Evolutionary conservation across 2,888 invertebrate species (phyloP).

Genomic region (Ditula angustiorana): DNA sequence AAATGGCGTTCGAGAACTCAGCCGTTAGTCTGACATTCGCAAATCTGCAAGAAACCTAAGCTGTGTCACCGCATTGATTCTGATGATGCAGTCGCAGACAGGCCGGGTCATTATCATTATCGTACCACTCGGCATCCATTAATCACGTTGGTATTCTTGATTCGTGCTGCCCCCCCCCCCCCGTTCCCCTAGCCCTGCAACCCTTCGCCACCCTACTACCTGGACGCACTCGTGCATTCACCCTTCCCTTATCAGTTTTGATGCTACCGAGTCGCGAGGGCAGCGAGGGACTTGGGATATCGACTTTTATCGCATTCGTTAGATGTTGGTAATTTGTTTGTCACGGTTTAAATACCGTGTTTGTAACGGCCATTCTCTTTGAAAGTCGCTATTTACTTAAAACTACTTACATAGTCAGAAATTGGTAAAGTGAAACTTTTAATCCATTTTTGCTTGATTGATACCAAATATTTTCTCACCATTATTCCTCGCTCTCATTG

Average conservation of each 20-base stretch:
- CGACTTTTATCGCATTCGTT: not conserved
- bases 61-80: conserved; percentile 66
- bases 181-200: conserved; percentile 44
- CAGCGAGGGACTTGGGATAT: conserved; percentile 62
- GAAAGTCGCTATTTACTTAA: not conserved
- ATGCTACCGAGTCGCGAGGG: conserved; percentile 66
- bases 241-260: conserved; percentile 82
- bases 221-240: conserved; percentile 83
- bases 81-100: conserved; percentile 75
- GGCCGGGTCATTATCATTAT: conserved; percentile 82
- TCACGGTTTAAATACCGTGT: not conserved
- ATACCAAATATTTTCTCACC: too few relatives aligned
- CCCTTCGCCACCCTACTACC: conserved; percentile 66
- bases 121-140: conserved; percentile 77
- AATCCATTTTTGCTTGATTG: too few relatives aligned
- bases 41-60: conserved; percentile 21
- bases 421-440: too few relatives aligned
- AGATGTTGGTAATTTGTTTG: not conserved
- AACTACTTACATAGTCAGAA: too few relatives aligned
- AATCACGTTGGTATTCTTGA: conserved; percentile 81
- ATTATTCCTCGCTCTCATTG: too few relatives aligned
- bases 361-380: not conserved
- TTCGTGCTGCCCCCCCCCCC: conserved; percentile 51
- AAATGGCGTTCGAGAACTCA: too few relatives aligned
- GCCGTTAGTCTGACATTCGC: not conserved